Conservation (phyloP, 2,888 invertebrate genomes). For the Podabrus alpinus region DNA sequence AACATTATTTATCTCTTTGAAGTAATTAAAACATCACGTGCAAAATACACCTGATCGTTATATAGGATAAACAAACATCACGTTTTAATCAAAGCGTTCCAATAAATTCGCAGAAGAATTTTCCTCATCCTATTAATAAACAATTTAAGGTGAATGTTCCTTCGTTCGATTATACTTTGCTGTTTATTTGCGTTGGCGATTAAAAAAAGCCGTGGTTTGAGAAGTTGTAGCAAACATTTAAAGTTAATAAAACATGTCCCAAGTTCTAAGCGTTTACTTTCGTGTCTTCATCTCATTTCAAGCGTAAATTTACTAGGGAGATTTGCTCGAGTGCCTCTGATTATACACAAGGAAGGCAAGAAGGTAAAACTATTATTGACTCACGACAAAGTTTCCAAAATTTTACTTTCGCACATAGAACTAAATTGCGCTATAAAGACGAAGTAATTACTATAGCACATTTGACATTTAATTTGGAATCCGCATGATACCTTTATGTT, state of each 20-base stretch:
- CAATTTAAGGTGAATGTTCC: not conserved
- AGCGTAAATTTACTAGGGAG: conserved; percentile 17
- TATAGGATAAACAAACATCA: not conserved
- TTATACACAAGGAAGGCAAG: conserved; percentile 4
- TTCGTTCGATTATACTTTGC: not conserved
- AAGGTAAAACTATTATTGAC: conserved; percentile 4
- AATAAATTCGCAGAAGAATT: not conserved
- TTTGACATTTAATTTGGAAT: not conserved
- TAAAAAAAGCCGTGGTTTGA: not conserved
- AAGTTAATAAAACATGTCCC: conserved; percentile 9
- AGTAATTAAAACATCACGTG: not conserved
- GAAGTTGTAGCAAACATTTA: not conserved
- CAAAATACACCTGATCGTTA: conserved; percentile 2
- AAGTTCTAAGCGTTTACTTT: conserved; percentile 14
- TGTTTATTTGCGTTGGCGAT: not conserved
- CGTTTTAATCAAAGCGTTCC: conserved; percentile 1
- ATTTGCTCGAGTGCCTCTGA: conserved; percentile 14
- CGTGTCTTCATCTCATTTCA: conserved; percentile 15
- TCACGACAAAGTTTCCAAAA: not conserved
- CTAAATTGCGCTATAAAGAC: not conserved
- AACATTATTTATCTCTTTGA: not conserved
- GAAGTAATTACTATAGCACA: conserved; percentile 5
- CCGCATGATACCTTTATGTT: not conserved
- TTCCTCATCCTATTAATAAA: not conserved
- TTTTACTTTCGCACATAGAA: not conserved